Evolutionary conservation across 1,140 invertebrate genomes (phyloP), one percentile per base, ranked within the genome.

Genomic region (Heliconius eleuchia): DNA sequence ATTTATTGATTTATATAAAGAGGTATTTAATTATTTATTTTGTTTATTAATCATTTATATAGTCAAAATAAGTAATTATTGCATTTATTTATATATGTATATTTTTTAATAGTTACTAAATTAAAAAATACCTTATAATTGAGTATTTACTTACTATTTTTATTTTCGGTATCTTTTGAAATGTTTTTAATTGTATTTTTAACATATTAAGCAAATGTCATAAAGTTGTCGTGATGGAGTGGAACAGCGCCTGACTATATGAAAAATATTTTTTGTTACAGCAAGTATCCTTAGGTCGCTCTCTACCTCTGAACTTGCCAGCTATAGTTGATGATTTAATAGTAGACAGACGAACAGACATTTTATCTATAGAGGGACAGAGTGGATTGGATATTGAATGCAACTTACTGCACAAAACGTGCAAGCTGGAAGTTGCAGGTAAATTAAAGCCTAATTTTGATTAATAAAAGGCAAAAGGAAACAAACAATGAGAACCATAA

Each of bases 401-500:
- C 83, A 89, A 92, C 73, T 73, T 92, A 16, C 42, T 89, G 9
- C 95, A 95, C 86, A 88, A 92, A 18, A 92, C 95, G 9, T 96
- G 95, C 85, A 94, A 92, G 71, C 87, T 95, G 27, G 87, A 95
- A 74, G 91, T 95, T 5, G 85, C 91, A 39, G 95, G 95, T 95
- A 85, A 90, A 23, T 4, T 34, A 60, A 23, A 60, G 9, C 3
- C 19, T n/a, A 3, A 27, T 60, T n/a, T 23, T 52, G 5, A 19
- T 52, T 52, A 19, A 46, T 19, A 19, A 52, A 19, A 52, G 18
- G 50, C 6, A 52, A 52, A 52, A 52, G 0, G 0, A 19, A 52
- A 52, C 18, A 52, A 52, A 52, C 5, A 52, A 4, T 30, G 30
- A 1, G 30, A 30, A 30, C 30, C 30, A 11, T 42, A 42, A 1